Evolutionary conservation across 1,140 invertebrate species (phyloP).

Genomic region (Papilio dardanus): DNA sequence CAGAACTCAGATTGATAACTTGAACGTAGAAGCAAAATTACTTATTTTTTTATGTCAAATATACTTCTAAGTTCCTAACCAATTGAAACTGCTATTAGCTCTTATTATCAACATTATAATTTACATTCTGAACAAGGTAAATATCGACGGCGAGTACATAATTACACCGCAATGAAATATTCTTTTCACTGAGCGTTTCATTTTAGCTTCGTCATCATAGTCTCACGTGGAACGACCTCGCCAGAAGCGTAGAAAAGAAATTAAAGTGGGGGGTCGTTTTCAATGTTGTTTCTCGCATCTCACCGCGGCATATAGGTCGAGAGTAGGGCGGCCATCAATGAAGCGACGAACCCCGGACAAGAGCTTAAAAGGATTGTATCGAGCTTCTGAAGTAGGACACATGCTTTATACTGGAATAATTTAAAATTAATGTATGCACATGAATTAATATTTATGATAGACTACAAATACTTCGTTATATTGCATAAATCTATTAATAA

Average conservation of each 20-base stretch:
- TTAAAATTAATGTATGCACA: not conserved
- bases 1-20: not conserved
- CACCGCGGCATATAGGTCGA: constrained; percentile 36
- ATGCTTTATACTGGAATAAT: not conserved
- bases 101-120: constrained; percentile 12
- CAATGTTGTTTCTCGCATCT: constrained; percentile 38
- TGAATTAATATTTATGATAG: not conserved
- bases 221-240: constrained; percentile 36
- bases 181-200: constrained; percentile 28
- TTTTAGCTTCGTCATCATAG: constrained; percentile 31
- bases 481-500: too few relatives aligned
- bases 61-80: not conserved
- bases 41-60: too few relatives aligned
- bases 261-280: constrained; percentile 32
- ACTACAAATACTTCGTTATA: not conserved
- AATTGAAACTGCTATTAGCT: not conserved
- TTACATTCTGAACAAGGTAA: constrained; percentile 16
- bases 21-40: not conserved
- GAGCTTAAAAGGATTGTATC: constrained; percentile 4
- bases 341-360: constrained; percentile 24
- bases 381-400: constrained; percentile 6
- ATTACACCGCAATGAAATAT: constrained; percentile 34
- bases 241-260: constrained; percentile 37
- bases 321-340: constrained; percentile 29
- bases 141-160: constrained; percentile 31